Percentiles rank a stretch among this genome's conserved stretches.
Evolutionary conservation across 1,140 invertebrate genomes (phyloP).

Genomic region (Drosophila sproati): DNA sequence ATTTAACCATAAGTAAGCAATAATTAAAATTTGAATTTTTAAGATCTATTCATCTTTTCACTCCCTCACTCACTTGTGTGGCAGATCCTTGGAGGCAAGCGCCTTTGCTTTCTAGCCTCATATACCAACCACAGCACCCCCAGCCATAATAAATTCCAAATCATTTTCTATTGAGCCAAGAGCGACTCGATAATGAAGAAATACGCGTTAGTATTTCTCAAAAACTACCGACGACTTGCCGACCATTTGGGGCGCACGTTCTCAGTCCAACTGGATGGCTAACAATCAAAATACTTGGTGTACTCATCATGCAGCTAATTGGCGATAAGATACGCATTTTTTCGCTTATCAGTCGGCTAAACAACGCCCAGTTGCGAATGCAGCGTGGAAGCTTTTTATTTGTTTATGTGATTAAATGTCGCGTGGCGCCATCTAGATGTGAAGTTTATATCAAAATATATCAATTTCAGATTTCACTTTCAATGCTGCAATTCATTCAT

Average conservation of each 20-base stretch:
- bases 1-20: too few species aligned
- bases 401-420: conserved; percentile 1
- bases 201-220: conserved; percentile 9
- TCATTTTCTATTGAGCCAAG: conserved; percentile 50
- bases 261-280: conserved; percentile 41
- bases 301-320: conserved; percentile 67
- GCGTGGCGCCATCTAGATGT: conserved; percentile 53
- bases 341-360: conserved; percentile 56
- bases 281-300: conserved; percentile 46
- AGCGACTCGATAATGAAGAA: conserved; percentile 22
- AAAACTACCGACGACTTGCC: neutral
- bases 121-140: conserved; percentile 57
- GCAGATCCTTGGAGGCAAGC: conserved; percentile 5
- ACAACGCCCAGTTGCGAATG: conserved; percentile 12
- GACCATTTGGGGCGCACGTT: conserved; percentile 43
- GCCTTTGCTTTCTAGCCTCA: conserved; percentile 17
- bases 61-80: conserved; percentile 51
- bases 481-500: conserved; percentile 56
- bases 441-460: neutral
- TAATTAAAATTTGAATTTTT: too few species aligned
- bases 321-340: conserved; percentile 66
- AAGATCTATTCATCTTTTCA: neutral
- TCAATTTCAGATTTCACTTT: conserved; percentile 50
- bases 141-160: conserved; percentile 68
- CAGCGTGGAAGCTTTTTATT: conserved; percentile 23